Conservation (phyloP, 2,797 vertebrate genomes). For the Melanotaenia parkinsoni region DNA sequence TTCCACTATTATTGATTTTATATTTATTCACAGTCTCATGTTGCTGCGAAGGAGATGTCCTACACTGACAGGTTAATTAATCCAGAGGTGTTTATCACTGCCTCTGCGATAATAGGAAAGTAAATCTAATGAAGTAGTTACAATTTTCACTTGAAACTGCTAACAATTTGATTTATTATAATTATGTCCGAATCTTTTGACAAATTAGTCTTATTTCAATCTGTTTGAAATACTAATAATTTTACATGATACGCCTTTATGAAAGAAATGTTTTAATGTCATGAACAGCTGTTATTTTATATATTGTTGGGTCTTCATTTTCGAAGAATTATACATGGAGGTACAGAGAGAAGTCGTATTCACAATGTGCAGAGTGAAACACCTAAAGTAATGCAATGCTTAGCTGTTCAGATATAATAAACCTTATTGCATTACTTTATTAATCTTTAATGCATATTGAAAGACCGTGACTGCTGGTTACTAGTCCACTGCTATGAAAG, state of each 20-base stretch:
- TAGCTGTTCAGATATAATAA: slow-evolving; percentile 17
- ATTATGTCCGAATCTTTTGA: slow-evolving; percentile 17
- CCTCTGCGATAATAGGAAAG: slow-evolving; percentile 17
- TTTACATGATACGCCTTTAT: not conserved
- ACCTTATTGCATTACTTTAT: slow-evolving; percentile 43
- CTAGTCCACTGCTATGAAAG: slow-evolving; percentile 56
- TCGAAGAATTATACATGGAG: slow-evolving; percentile 6
- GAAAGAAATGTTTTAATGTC: slow-evolving; percentile 19
- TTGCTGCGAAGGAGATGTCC: slow-evolving; percentile 35
- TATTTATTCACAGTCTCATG: slow-evolving; percentile 51
- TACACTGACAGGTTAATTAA: slow-evolving; percentile 65
- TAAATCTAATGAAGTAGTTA: slow-evolving; percentile 17
- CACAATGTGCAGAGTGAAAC: not conserved
- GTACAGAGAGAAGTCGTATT: not conserved
- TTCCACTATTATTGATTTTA: slow-evolving; percentile 66
- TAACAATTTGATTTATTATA: slow-evolving; percentile 18
- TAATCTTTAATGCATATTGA: slow-evolving; percentile 46
- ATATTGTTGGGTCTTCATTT: not conserved
- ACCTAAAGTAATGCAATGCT: not conserved
- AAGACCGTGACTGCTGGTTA: slow-evolving; percentile 58
- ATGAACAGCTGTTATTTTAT: slow-evolving; percentile 8
- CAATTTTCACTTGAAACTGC: slow-evolving; percentile 5
- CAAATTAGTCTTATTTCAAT: slow-evolving; percentile 21
- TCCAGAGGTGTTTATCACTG: slow-evolving; percentile 54
- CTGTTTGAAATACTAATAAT: slow-evolving; percentile 13